Evolutionary conservation across 2,888 invertebrate species (phyloP).

Genomic region (Leptopilina drosophilae): DNA sequence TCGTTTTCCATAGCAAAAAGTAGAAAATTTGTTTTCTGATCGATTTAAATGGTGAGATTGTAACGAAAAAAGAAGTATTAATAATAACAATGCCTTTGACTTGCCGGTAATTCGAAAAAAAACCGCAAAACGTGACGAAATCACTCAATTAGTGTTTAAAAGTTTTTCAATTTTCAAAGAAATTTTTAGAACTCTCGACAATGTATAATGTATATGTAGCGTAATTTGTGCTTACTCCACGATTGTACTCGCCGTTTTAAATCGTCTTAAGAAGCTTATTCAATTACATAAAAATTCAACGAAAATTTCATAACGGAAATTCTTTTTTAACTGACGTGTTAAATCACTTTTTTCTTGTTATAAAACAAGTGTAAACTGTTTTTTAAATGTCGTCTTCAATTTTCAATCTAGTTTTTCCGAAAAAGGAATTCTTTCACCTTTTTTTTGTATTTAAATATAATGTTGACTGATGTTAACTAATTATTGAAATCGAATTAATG

Average conservation of each 20-base stretch:
- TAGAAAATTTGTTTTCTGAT: conserved; percentile 15
- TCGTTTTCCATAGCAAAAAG: conserved; percentile 4
- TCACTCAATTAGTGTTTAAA: conserved; percentile 61
- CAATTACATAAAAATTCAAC: background rate
- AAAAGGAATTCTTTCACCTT: too few species aligned
- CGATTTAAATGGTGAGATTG: conserved; percentile 41
- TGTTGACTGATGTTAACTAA: too few species aligned
- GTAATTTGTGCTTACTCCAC: conserved; percentile 36
- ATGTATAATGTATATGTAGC: conserved; percentile 31
- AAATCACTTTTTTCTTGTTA: conserved; percentile 14
- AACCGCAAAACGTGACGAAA: conserved; percentile 60
- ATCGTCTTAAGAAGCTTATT: background rate
- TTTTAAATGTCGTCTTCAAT: too few species aligned
- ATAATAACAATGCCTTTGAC: conserved; percentile 63
- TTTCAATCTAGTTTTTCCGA: too few species aligned
- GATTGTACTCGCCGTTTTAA: conserved; percentile 9
- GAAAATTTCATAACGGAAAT: conserved; percentile 39
- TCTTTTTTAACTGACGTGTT: conserved; percentile 33
- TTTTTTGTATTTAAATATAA: too few species aligned
- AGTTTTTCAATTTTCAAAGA: conserved; percentile 55
- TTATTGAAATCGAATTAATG: too few species aligned
- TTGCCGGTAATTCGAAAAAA: conserved; percentile 58
- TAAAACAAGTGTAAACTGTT: background rate
- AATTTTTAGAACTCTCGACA: conserved; percentile 49
- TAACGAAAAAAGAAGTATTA: conserved; percentile 35